Evolutionary conservation across 2,888 invertebrate species (phyloP), one percentile per base, ranked within the genome.

Genomic region (Eurytoma adleriae): DNA sequence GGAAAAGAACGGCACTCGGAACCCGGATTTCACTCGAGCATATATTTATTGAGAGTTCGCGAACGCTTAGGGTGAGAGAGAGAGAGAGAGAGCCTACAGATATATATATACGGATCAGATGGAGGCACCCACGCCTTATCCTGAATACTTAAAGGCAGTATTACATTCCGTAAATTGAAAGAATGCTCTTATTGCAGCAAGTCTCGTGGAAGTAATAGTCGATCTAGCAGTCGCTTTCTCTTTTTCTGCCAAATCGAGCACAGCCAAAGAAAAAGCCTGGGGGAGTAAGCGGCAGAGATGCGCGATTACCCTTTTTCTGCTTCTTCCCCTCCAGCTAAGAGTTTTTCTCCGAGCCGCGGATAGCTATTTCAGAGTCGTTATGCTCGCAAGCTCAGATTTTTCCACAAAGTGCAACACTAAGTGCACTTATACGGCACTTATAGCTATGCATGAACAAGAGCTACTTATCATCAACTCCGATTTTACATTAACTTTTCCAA

Each of bases 101-200:
- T 40, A 40, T 40, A 40, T 40, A 40, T 40, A 40, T 10, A 40
- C 40, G 7, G 20, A 12, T 16, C n/a, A 52, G 69, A 59, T 14
- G 12, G 64, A 40, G 50, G 20, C 52, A 61, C 50, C 18, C 20
- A 48, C 40, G 57, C 61, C 64, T 70, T 74, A 62, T 79, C 56
- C 56, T 13, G 77, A 80, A 80, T 80, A 64, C 80, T 80, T 80
- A 80, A 80, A 77, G 66, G 56, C 67, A 59, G 73, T 80, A 80
- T 80, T 81, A 81, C 78, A 78, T 79, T 77, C 73, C 77, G 79
- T 77, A 82, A 79, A 82, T 82, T 82, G 79, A 75, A 79, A 77
- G 82, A 82, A 77, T 82, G 82, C 77, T 69, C 79, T 77, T 82
- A 82, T 79, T 82, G 82, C 79, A 72, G 66, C 66, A 71, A 75